A percentile compares a stretch with the other conserved stretches of the same genome.
phyloP scores from a whole-genome alignment of 2,888 invertebrate species.

The Lamproptera curius region DNA sequence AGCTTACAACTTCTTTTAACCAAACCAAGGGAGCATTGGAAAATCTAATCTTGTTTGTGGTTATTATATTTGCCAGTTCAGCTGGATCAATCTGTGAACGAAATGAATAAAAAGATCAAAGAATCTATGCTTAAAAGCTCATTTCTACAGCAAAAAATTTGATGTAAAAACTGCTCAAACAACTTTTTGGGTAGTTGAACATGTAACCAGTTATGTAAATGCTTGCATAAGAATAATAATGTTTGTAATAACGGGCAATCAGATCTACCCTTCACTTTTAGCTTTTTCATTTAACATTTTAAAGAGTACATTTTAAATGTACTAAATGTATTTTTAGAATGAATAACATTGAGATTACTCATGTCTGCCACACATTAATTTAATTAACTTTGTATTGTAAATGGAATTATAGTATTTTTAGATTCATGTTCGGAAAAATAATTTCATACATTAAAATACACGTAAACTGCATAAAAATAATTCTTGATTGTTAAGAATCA shows the following conservation, averaged over 20 bases:
- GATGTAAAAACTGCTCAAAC: not conserved
- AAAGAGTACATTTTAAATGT: no score
- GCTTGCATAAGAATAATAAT: conserved; percentile 15
- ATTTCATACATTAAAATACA: no score
- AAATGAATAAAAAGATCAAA: no score
- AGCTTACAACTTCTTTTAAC: conserved; percentile 83
- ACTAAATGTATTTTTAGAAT: no score
- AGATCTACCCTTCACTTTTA: conserved; percentile 19
- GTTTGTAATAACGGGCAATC: conserved; percentile 1
- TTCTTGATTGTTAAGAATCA: no score
- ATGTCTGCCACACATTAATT: not conserved
- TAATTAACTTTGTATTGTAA: no score
- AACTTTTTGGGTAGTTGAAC: not conserved
- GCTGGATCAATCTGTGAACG: conserved; percentile 76
- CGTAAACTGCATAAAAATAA: no score
- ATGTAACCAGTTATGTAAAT: conserved; percentile 13
- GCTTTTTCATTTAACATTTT: not conserved
- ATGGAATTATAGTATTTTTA: no score
- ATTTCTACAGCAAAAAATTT: not conserved
- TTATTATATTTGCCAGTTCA: conserved; percentile 69
- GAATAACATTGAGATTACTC: no score
- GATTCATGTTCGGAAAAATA: no score
- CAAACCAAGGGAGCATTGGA: conserved; percentile 83
- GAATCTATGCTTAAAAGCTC: not conserved
- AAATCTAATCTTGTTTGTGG: conserved; percentile 80